A percentile compares a stretch with the other conserved stretches of the same genome.
These are phyloP conservation scores for Psephotus haematonotus DNA, from an alignment of 2,113 vertebrate species.

Conservation along the genomic window DNA sequence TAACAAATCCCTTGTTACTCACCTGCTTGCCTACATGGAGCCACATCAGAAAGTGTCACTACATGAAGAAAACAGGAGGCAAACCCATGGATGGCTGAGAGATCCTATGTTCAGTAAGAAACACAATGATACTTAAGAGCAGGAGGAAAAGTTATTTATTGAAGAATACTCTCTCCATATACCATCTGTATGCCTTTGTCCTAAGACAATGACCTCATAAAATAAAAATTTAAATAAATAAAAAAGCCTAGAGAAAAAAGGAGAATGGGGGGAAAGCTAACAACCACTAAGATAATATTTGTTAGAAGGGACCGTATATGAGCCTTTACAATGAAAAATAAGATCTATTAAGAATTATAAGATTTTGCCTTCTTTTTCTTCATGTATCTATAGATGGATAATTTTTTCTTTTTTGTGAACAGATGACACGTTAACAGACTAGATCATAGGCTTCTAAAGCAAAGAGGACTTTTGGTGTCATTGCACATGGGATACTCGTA, in stretches of 20 bases:
- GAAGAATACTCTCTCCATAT: not conserved
- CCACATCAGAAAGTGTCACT: not conserved
- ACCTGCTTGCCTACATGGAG: not conserved
- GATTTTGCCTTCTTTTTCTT: not conserved
- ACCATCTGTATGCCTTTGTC: not conserved
- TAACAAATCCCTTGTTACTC: not conserved
- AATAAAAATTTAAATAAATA: not conserved
- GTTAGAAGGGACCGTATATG: not conserved
- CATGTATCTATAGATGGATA: not conserved
- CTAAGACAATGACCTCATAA: not conserved
- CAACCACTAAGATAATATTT: not conserved
- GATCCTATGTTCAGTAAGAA: not conserved
- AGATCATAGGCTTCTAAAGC: not conserved
- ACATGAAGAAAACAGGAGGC: not conserved
- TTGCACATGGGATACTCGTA: accelerated
- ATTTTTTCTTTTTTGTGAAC: not conserved
- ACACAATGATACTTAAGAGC: not conserved
- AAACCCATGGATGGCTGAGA: not conserved
- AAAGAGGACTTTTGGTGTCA: not conserved
- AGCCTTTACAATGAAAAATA: not conserved
- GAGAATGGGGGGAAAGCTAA: not conserved
- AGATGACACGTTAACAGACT: not conserved
- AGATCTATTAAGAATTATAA: not conserved
- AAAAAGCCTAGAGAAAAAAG: not conserved
- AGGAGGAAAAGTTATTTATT: not conserved